Percentiles rank a stretch among this genome's conserved stretches.
Conservation (phyloP, 2,797 vertebrate genomes). For the Anabacerthia variegaticeps region DNA sequence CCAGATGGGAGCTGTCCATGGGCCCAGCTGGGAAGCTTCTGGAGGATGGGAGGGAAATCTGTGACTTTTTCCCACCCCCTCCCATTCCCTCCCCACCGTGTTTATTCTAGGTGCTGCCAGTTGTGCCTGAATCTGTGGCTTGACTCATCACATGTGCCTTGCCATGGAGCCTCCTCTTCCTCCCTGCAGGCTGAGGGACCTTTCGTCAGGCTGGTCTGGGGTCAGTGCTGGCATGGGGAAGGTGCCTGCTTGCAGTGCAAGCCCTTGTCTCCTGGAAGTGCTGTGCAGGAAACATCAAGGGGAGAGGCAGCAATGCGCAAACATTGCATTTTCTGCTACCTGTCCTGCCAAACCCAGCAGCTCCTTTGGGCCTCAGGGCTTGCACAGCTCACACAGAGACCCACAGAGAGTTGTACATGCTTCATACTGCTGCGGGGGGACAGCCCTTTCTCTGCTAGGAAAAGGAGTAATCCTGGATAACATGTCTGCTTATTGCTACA, state of each 20-base stretch:
- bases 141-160: not conserved
- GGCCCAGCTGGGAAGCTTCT: not conserved
- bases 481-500: fast-evolving
- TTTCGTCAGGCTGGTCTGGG: not conserved
- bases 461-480: not conserved
- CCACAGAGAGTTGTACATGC: fast-evolving
- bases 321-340: fast-evolving
- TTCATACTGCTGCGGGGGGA: not conserved
- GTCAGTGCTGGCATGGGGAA: not conserved
- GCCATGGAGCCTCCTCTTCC: not conserved
- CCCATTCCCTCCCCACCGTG: not conserved
- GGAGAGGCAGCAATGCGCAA: not conserved
- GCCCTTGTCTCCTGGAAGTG: not conserved
- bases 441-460: not conserved
- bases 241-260: not conserved
- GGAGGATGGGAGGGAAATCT: not conserved
- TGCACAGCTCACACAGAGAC: not conserved
- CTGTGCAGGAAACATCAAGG: not conserved
- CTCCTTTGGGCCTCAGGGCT: not conserved
- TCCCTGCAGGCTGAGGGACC: not conserved
- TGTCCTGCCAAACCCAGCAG: not conserved
- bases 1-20: conserved; percentile 59
- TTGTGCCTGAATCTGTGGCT: not conserved
- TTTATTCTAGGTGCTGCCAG: not conserved
- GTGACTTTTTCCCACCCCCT: not conserved